Conservation (phyloP, 2,888 invertebrate genomes). For the Steinernema hermaphroditum region DNA sequence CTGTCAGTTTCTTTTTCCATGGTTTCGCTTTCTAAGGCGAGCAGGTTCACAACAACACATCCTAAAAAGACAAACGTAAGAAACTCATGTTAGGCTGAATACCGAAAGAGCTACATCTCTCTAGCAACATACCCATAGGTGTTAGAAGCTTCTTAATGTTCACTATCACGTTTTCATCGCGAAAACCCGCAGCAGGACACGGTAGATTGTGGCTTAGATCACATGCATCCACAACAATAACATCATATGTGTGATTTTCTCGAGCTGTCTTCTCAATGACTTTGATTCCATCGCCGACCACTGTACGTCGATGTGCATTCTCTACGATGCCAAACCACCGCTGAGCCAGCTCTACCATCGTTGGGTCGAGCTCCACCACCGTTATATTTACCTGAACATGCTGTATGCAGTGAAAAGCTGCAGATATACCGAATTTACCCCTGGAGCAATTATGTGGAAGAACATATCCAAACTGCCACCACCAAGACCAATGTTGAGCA, state of each 20-base stretch:
- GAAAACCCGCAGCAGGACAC: constrained; percentile 53
- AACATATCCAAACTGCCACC: constrained; percentile 62
- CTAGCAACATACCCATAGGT: neutral
- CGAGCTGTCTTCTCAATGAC: constrained; percentile 42
- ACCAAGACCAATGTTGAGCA: constrained; percentile 54
- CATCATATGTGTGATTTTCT: constrained; percentile 41
- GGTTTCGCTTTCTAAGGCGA: neutral
- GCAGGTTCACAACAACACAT: constrained; percentile 1
- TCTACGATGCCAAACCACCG: constrained; percentile 58
- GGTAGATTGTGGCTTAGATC: constrained; percentile 46
- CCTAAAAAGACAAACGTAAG: neutral
- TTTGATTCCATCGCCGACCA: constrained; percentile 52
- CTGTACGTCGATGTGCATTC: constrained; percentile 43
- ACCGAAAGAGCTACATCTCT: neutral
- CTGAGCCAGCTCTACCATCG: constrained; percentile 51
- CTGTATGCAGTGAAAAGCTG: neutral
- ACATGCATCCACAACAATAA: constrained; percentile 60
- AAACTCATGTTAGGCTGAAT: neutral
- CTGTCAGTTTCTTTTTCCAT: neutral
- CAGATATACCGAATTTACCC: constrained; percentile 16
- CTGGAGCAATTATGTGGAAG: constrained; percentile 47
- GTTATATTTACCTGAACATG: neutral
- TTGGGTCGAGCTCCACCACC: constrained; percentile 48
- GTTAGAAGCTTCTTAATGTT: constrained; percentile 33
- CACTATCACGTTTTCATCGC: constrained; percentile 36